Evolutionary conservation across 2,888 invertebrate species (phyloP), one percentile per base, ranked within the genome.

Genomic region (Hypena proboscidalis): DNA sequence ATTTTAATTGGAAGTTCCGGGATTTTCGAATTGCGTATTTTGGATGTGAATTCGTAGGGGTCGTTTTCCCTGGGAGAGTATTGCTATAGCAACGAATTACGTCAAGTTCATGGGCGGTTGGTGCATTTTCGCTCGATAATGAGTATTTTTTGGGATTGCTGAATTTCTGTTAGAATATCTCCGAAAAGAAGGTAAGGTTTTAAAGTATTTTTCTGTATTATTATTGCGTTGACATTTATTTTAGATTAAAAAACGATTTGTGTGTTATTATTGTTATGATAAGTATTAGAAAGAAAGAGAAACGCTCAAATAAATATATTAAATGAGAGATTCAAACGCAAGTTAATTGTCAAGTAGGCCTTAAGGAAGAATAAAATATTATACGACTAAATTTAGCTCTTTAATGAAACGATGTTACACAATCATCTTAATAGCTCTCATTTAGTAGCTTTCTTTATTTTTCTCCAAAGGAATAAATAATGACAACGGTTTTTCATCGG

Each of bases 71-170:
- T 72, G 78, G 80, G 77, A 81, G 77, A 82, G 77, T 61, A 83
- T 83, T 82, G 77, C 85, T 86, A 85, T 85, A 86, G 86, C 83
- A 85, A 85, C 89, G 57, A 62, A 65, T 59, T 49, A 59, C 65
- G 85, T 83, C 88, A 90, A 90, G 90, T 90, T 90, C 90, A 90
- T 71, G 88, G 88, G 77, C 86, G 85, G 74, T 76, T 86, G 82
- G 85, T 90, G 90, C 89, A 90, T 85, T 82, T 80, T 81, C 81
- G 88, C 80, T 90, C 88, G 74, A 87, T 89, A 88, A 84, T 82
- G 76, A 72, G 67, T 73, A 74, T 68, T 75, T 74, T 74, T 60
- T 65, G 67, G 40, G 61, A 61, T 58, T 55, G 60, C 60, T 61
- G 63, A 68, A 36, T 54, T 68, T 57, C 11, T 29, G 46, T 64